Evolutionary conservation across 2,888 invertebrate genomes (phyloP), one percentile per base, ranked within the genome.

Genomic region (Amiota mariae): DNA sequence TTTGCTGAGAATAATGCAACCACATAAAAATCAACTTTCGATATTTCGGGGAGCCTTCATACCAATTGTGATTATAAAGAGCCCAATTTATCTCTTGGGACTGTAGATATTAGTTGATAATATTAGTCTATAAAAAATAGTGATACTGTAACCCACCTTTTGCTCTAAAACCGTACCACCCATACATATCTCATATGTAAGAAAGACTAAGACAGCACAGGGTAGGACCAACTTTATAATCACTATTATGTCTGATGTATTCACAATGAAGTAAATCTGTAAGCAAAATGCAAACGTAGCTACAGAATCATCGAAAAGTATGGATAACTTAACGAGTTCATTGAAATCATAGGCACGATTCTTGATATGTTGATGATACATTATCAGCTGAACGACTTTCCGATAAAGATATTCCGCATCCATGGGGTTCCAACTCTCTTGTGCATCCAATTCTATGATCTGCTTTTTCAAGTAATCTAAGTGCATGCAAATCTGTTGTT

Each of bases 1-100:
- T 66, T 56, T 76, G 71, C 24, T 74, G 70, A 2, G 73, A 66
- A 11, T 71, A 72, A 20, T 72, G 72, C 57, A 76, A 8, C 20
- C 74, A 56, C 61, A 72, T 51, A 8, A n/a, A 10, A 1, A 73
- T 36, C 2, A 75, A 67, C 63, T 74, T 71, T 0, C 76, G 13
- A 12, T 54, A 54, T 9, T 54, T 9, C 1, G 9, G 1, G 54
- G 54, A 54, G n/a, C 54, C 54, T 54, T 54, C 54, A 13, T 54
- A 54, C 54, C 54, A 54, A 10, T 54, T 54, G 54, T 54, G 54
- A 54, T 54, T 54, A n/a, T 54, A 54, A 15, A 54, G 8, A 15
- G 54, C 54, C 13, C 8, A 15, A 12, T 54, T 13, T 15, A 54
- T 54, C n/a, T 15, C 54, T 8, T 13, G 9, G 13, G 54, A 54